Conservation (phyloP, 2,888 invertebrate genomes). For the Strigamia maritima region DNA sequence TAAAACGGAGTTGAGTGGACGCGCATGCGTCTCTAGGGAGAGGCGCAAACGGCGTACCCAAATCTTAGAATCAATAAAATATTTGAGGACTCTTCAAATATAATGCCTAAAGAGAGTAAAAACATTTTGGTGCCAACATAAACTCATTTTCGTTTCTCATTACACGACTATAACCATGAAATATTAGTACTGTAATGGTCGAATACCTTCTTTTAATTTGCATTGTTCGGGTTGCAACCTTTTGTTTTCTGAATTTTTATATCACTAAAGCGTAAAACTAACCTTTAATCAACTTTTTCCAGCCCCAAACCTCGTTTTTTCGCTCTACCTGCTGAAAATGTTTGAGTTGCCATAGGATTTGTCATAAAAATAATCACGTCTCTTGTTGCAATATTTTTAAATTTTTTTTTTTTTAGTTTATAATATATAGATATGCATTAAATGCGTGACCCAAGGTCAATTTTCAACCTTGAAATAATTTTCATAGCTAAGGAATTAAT, state of each 20-base stretch:
- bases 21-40: slow-evolving; percentile 8
- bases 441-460: slow-evolving; percentile 9
- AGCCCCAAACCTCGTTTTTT: no score
- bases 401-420: no score
- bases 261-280: no score
- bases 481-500: neutral
- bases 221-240: no score
- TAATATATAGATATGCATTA: no score
- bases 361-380: neutral
- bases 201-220: neutral
- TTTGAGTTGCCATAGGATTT: neutral
- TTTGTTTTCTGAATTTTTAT: neutral
- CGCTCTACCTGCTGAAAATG: no score
- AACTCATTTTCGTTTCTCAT: neutral
- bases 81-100: neutral
- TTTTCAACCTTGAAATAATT: neutral
- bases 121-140: neutral
- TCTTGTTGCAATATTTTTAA: neutral
- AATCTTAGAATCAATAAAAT: slow-evolving; percentile 15
- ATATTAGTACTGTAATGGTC: neutral
- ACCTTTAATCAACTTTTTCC: no score
- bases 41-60: slow-evolving; percentile 9
- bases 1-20: slow-evolving; percentile 15
- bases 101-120: neutral
- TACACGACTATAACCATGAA: neutral